Evolutionary conservation across 2,113 vertebrate genomes (phyloP).

Genomic region (Pelmatolapia mariae): DNA sequence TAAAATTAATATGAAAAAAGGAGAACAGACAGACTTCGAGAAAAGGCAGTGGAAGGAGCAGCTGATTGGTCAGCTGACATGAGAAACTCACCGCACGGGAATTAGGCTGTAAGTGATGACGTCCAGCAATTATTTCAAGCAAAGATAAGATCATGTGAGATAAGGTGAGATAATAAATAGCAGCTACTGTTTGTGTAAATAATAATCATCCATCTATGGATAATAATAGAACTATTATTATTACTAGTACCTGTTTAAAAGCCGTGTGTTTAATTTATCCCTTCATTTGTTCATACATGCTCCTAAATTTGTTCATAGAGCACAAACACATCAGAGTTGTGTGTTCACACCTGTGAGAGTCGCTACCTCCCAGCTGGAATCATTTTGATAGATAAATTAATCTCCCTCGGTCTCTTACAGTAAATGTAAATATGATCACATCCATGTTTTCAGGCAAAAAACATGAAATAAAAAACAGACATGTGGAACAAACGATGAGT

Average conservation of each 20-base stretch:
- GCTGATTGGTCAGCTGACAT: not conserved
- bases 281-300: not conserved
- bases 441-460: not conserved
- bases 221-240: not conserved
- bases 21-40: not conserved
- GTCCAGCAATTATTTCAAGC: not conserved
- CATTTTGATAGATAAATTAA: no score
- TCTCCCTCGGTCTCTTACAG: not conserved
- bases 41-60: not conserved
- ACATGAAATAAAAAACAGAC: not conserved
- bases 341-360: not conserved
- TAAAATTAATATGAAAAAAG: not conserved
- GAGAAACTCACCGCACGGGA: not conserved
- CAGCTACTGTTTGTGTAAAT: not conserved
- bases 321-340: not conserved
- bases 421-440: not conserved
- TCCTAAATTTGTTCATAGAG: not conserved
- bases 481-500: not conserved
- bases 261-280: not conserved
- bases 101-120: not conserved
- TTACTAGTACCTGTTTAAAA: not conserved
- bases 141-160: not conserved
- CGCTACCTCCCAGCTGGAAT: not conserved
- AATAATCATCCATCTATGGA: not conserved
- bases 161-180: not conserved